Base-by-base conservation (phyloP, 2,888 invertebrate genomes). In the Cryptocheilus praepositus region DNA sequence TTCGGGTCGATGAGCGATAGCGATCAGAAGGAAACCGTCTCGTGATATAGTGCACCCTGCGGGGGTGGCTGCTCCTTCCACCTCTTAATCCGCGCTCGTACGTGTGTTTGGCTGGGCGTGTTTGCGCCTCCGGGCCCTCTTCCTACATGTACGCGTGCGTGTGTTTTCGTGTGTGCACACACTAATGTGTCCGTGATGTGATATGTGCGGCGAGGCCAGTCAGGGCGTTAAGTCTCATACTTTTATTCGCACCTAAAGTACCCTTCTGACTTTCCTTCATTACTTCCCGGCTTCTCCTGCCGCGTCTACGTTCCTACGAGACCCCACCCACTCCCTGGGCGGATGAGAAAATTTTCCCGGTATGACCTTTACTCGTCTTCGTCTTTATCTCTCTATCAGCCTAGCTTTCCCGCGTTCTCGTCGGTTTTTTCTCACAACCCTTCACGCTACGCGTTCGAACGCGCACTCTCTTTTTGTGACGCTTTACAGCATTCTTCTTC, bases 191-290 rank as follows among this genome's bases (percentile, higher is more conserved):
- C 71, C 60, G 67, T 70, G 73, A 67, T 77, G 71, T 82, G 82
- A 82, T 82, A 82, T 82, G 82, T 82, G 36, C 78, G 76, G 76
- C 80, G 81, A 81, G 75, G 74, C 73, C 76, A 80, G 79, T 81
- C 79, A 18, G 16, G 49, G 76, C 78, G 73, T 71, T 64, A 60
- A 79, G 66, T 75, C 71, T 59, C 59, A 65, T 28, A 64, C 66
- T 70, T 64, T 56, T 61, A 66, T 57, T 70, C 57, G 22, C 49
- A 15, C 46, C 21, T 57, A 64, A 58, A 57, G 45, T 58, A 64
- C 51, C 54, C 65, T 49, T 49, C 49, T 58, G 53, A 51, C 36
- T 11, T 71, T 58, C 63, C 58, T 64, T 60, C 46, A 56, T 65
- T 61, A 28, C 61, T 18, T 67, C 44, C 43, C 59, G 25, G 49